A percentile compares a stretch with the other conserved stretches of the same genome.
These are phyloP conservation scores for Toxotes lorentzi DNA, from an alignment of 2,797 vertebrate species.

Conservation along the genomic window DNA sequence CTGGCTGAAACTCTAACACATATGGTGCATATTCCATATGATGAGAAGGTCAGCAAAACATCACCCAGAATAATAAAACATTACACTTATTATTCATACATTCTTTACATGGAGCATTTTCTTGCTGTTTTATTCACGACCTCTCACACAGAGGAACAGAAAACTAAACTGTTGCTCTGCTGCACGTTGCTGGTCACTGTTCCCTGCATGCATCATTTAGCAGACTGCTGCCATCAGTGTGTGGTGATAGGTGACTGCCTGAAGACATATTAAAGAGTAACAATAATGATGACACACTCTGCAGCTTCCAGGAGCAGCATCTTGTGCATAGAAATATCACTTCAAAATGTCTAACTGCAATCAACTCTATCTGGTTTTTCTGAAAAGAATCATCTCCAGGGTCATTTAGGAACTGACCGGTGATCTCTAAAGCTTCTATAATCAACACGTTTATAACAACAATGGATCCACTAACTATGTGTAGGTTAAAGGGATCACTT, in stretches of 20 bases:
- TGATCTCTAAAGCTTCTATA: not conserved
- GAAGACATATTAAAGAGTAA: conserved; percentile 79
- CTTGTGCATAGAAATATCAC: not conserved
- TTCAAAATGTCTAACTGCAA: not conserved
- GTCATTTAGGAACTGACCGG: not conserved
- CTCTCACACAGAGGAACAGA: conserved; percentile 8
- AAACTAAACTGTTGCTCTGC: conserved; percentile 29
- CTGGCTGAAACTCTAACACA: not conserved
- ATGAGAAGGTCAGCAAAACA: conserved; percentile 35
- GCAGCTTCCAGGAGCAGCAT: conserved; percentile 9
- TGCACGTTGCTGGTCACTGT: conserved; percentile 47
- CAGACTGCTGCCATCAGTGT: conserved; percentile 30
- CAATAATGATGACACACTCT: conserved; percentile 17
- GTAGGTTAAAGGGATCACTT: too few species aligned
- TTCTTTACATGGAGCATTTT: conserved; percentile 3
- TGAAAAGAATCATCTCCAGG: not conserved
- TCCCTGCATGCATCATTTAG: conserved; percentile 74
- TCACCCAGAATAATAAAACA: not conserved
- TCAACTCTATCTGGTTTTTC: not conserved
- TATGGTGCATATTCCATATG: not conserved
- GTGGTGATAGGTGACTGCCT: conserved; percentile 67
- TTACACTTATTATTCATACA: conserved; percentile 1
- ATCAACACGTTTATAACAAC: conserved; percentile 21
- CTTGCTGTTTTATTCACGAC: conserved; percentile 41
- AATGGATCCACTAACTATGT: not conserved